These are phyloP conservation scores for Panthera tigris DNA, from an alignment of 2,113 vertebrate genomes.

Conservation along the genomic window DNA sequence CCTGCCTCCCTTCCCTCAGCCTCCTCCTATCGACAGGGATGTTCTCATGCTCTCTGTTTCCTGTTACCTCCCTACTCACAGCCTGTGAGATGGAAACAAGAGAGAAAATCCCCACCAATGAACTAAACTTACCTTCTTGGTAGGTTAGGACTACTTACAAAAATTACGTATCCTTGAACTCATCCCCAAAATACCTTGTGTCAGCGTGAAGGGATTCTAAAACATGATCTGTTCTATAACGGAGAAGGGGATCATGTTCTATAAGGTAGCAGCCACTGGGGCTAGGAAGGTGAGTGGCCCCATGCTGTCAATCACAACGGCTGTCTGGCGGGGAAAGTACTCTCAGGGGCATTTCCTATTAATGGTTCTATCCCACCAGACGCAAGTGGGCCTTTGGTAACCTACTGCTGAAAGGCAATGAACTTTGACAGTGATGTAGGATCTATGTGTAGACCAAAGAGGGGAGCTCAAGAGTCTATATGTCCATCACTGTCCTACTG, in stretches of 20 bases:
- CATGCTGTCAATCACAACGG: accelerated
- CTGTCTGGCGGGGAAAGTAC: not conserved
- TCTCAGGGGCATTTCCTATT: not conserved
- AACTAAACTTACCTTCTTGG: not conserved
- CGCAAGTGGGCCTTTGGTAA: not conserved
- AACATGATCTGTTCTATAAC: accelerated
- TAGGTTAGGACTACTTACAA: not conserved
- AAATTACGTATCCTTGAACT: not conserved
- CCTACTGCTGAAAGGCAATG: not conserved
- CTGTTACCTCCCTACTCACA: too few species aligned
- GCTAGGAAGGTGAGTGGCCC: not conserved
- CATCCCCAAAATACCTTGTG: not conserved
- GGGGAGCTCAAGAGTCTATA: accelerated
- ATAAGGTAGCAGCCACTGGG: accelerated
- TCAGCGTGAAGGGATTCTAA: not conserved
- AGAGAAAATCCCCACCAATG: too few species aligned
- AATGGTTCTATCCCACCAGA: not conserved
- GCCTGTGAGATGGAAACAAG: not conserved
- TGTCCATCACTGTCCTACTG: not conserved
- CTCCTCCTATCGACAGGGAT: accelerated
- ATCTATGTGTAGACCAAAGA: not conserved
- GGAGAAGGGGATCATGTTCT: accelerated
- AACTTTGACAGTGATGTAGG: not conserved
- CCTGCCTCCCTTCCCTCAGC: too few species aligned
- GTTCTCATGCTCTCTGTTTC: not conserved